These are phyloP conservation scores for Drosophila nasuta DNA, from an alignment of 1,140 invertebrate species.

Conservation along the genomic window DNA sequence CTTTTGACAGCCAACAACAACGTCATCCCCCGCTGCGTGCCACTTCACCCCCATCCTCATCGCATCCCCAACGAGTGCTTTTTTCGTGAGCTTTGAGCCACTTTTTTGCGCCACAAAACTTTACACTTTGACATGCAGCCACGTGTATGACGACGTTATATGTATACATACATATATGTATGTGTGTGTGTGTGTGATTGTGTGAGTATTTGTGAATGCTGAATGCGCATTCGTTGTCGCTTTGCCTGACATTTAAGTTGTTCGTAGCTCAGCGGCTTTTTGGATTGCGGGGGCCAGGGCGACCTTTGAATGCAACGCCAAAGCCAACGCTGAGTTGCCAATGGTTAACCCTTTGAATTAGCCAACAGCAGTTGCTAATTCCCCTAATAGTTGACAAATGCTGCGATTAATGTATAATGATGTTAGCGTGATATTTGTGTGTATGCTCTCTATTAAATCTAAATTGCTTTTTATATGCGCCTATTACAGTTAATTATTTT, in stretches of 20 bases:
- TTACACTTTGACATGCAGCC: conserved; percentile 80
- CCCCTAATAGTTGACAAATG: conserved; percentile 48
- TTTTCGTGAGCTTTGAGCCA: conserved; percentile 52
- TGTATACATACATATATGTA: conserved; percentile 22
- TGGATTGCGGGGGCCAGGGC: background rate
- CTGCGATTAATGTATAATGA: conserved; percentile 10
- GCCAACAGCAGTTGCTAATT: conserved; percentile 51
- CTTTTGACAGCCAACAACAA: conserved; percentile 63
- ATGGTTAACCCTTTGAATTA: conserved; percentile 37
- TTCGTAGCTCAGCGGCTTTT: background rate
- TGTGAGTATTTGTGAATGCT: conserved; percentile 42
- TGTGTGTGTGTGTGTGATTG: conserved; percentile 14
- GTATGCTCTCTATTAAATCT: background rate
- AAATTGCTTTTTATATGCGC: background rate
- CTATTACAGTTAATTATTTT: too few relatives aligned
- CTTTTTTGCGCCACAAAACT: conserved; percentile 72
- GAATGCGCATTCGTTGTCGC: conserved; percentile 60
- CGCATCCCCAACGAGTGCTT: conserved; percentile 1
- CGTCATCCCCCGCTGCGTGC: background rate
- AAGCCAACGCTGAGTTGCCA: conserved; percentile 1
- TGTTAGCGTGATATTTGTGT: background rate
- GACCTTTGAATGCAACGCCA: conserved; percentile 18
- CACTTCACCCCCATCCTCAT: background rate
- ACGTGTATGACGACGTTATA: conserved; percentile 57
- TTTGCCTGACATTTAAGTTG: conserved; percentile 39